Percentiles rank a stretch among this genome's conserved stretches.
Conservation (phyloP, 2,888 invertebrate genomes). For the Pandemis heparana region DNA sequence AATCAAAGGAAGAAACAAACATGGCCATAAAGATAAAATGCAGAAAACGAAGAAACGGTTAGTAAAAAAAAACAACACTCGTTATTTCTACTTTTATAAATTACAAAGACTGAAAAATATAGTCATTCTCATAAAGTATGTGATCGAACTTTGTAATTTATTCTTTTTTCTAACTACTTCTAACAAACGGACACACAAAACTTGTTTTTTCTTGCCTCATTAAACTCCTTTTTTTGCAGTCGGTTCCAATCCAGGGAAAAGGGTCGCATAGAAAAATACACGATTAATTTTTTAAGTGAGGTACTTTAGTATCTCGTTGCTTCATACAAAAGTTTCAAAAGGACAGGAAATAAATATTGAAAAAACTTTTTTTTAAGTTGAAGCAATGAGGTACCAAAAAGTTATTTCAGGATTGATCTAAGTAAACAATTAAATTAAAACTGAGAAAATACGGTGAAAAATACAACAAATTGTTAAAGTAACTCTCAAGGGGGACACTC, state of each 20-base stretch:
- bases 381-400: conserved; percentile 7
- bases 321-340: neutral
- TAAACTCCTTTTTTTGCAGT: conserved; percentile 86
- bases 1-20: neutral
- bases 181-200: conserved; percentile 48
- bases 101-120: neutral
- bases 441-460: neutral
- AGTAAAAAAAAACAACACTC: conserved; percentile 17
- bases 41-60: neutral
- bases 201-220: conserved; percentile 86
- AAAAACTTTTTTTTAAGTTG: neutral
- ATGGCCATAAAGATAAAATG: neutral
- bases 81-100: conserved; percentile 12
- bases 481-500: neutral
- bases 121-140: too few relatives aligned
- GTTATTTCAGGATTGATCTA: neutral
- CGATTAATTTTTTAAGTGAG: conserved; percentile 59
- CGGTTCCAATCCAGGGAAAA: conserved; percentile 58
- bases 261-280: conserved; percentile 70
- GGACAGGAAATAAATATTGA: neutral
- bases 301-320: conserved; percentile 3
- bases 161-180: conserved; percentile 16
- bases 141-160: neutral
- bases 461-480: neutral
- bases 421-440: neutral